Conservation (phyloP, 2,797 vertebrate species). For the Serranus cabrilla region DNA sequence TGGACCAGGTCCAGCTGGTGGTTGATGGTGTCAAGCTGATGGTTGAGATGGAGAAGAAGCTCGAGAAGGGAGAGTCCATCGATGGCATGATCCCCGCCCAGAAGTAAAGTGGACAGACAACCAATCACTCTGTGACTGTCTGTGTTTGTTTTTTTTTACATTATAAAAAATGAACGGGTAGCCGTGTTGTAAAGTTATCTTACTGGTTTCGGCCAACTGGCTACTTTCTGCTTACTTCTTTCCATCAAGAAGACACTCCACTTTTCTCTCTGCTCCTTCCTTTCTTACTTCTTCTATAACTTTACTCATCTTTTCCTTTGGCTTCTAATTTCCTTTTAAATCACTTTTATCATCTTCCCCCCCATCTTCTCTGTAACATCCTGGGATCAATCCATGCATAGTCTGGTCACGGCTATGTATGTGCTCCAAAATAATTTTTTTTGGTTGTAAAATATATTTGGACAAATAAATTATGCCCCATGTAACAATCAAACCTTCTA, state of each 20-base stretch:
- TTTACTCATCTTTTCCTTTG: conserved; percentile 30
- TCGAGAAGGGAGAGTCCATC: conserved; percentile 94
- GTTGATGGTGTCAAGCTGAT: conserved; percentile 97
- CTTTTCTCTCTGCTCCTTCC: conserved; percentile 51
- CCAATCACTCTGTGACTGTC: conserved; percentile 63
- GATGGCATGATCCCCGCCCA: conserved; percentile 97
- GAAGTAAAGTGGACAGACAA: conserved; percentile 87
- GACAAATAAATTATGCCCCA: conserved; percentile 85
- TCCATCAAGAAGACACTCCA: conserved; percentile 69
- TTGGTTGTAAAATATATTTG: conserved; percentile 84
- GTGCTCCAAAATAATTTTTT: conserved; percentile 65
- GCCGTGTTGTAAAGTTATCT: conserved; percentile 69
- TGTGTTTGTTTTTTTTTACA: conserved; percentile 76
- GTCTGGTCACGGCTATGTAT: conserved; percentile 76
- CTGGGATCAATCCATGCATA: conserved; percentile 86
- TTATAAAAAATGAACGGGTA: conserved; percentile 68
- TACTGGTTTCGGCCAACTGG: conserved; percentile 56
- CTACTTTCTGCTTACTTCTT: conserved; percentile 58
- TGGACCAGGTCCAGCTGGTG: conserved; percentile 95
- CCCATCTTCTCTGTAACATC: conserved; percentile 83
- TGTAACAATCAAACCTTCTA: conserved; percentile 74
- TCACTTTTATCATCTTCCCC: conserved; percentile 48
- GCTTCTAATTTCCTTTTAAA: conserved; percentile 23
- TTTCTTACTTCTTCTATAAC: conserved; percentile 49
- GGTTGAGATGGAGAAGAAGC: conserved; percentile 98